Percentiles rank a stretch among this genome's conserved stretches.
Evolutionary conservation across 2,797 vertebrate species (phyloP).

Genomic region (Microctenopoma lineatum): DNA sequence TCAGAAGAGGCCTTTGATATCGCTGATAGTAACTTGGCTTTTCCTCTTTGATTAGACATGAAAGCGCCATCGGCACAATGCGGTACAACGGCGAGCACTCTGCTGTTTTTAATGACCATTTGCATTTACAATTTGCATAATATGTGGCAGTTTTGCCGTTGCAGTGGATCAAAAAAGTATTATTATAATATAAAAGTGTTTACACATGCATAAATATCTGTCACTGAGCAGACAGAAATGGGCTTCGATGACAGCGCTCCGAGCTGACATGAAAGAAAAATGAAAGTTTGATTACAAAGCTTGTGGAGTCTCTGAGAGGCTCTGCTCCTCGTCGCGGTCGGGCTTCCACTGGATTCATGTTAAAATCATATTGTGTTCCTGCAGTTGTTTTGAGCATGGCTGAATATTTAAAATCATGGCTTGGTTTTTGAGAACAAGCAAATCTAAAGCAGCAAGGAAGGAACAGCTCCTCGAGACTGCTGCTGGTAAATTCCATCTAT

Average conservation of each 20-base stretch:
- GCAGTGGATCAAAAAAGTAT: constrained; percentile 52
- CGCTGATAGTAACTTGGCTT: constrained; percentile 66
- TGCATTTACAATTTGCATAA: constrained; percentile 62
- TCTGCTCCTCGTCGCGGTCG: constrained; percentile 27
- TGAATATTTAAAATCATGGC: constrained; percentile 2
- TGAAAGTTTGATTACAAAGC: constrained; percentile 58
- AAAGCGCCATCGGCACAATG: constrained; percentile 62
- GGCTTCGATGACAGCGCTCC: constrained; percentile 22
- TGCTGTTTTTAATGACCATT: constrained; percentile 67
- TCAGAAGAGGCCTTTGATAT: constrained; percentile 64
- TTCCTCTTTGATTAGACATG: constrained; percentile 68
- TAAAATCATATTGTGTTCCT: constrained; percentile 16
- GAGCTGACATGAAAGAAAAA: constrained; percentile 54
- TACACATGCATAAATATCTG: constrained; percentile 61
- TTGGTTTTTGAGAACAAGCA: constrained; percentile 7
- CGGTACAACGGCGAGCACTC: constrained; percentile 28
- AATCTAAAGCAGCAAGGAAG: constrained; percentile 7
- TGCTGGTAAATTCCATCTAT: background rate
- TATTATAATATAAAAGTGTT: constrained; percentile 6
- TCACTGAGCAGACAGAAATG: constrained; percentile 52
- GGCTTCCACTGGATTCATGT: constrained; percentile 18
- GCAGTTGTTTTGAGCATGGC: background rate
- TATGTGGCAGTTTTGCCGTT: constrained; percentile 59
- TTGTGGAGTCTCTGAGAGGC: constrained; percentile 16
- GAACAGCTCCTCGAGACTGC: constrained; percentile 8